Percentiles rank a stretch among this genome's conserved stretches.
Conservation (phyloP, 2,888 invertebrate genomes). For the Andricus curvator region DNA sequence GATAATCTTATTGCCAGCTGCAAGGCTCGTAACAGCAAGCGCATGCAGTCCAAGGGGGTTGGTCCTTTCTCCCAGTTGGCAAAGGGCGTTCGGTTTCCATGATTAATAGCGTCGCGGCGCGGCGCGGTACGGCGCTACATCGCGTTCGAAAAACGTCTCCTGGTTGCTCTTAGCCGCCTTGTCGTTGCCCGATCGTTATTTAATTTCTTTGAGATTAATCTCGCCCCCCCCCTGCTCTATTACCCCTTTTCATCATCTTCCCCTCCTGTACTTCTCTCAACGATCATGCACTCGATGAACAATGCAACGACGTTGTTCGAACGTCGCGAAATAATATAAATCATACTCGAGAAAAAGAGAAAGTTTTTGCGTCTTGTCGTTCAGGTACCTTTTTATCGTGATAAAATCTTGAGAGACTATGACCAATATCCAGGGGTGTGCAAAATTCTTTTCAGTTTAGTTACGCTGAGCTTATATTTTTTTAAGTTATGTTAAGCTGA, state of each 20-base stretch:
- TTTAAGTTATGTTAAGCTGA: too few species aligned
- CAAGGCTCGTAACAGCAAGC: constrained; percentile 1
- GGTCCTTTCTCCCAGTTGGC: constrained; percentile 52
- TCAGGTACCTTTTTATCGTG: background rate
- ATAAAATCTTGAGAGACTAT: background rate
- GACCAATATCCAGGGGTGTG: background rate
- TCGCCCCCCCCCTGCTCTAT: constrained; percentile 45
- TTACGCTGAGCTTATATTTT: too few species aligned
- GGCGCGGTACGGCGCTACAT: constrained; percentile 49
- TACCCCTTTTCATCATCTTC: constrained; percentile 28
- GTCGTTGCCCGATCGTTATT: constrained; percentile 56
- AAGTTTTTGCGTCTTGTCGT: background rate
- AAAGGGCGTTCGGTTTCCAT: constrained; percentile 55
- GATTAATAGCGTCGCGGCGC: constrained; percentile 56
- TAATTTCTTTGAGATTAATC: constrained; percentile 58
- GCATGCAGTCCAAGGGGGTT: constrained; percentile 44
- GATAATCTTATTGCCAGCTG: constrained; percentile 14
- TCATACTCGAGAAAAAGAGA: constrained; percentile 43
- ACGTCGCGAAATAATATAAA: constrained; percentile 43
- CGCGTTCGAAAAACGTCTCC: constrained; percentile 52
- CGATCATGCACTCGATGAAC: constrained; percentile 26
- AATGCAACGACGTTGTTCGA: background rate
- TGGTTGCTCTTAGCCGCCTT: constrained; percentile 49
- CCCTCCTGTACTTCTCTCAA: constrained; percentile 42
- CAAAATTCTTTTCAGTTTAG: too few species aligned